Evolutionary conservation across 2,113 vertebrate species (phyloP), one percentile per base, ranked within the genome.

Genomic region (Osmerus eperlanus): DNA sequence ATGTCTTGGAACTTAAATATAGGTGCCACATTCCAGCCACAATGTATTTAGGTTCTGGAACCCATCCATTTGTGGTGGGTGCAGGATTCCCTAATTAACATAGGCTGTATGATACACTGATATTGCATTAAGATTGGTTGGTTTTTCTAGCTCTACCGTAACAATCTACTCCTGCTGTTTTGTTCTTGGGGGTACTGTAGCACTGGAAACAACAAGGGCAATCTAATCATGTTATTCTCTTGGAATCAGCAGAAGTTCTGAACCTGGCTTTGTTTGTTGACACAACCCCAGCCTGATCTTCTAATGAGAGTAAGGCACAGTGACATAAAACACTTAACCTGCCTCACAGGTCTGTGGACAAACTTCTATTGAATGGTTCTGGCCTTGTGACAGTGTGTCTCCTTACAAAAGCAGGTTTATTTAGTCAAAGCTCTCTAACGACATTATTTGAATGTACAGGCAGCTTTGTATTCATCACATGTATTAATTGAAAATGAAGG

Each of bases 161-260:
- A 36, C 4, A 36, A 36, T 36, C 16, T n/a, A 19, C 1, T 59
- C 3, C 56, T n/a, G 16, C 18, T 6, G 18, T 19, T 9, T 51
- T 18, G 11, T 75, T 67, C 70, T 60, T 65, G 13, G 3, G 54
- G 60, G 21, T 61, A 68, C 3, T 47, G 65, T 16, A 66, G 25
- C 18, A 65, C 53, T 23, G 8, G 60, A 54, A 36, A 36, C 32
- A 36, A 36, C 59, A 67, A 70, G 51, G 67, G 59, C 68, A 67
- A 67, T 67, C 60, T 28, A 70, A 73, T 70, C 69, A 73, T 73
- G 75, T 71, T 1, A 56, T 29, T 55, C 8, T 64, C 5, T 4
- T 18, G 54, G 53, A 56, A 76, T 41, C 68, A 67, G 71, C 67
- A 73, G 71, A 80, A 4, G 5, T 69, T 28, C 18, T 9, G 23